phyloP scores from a whole-genome alignment of 2,888 invertebrate species.

The Meandrusa payeni region DNA sequence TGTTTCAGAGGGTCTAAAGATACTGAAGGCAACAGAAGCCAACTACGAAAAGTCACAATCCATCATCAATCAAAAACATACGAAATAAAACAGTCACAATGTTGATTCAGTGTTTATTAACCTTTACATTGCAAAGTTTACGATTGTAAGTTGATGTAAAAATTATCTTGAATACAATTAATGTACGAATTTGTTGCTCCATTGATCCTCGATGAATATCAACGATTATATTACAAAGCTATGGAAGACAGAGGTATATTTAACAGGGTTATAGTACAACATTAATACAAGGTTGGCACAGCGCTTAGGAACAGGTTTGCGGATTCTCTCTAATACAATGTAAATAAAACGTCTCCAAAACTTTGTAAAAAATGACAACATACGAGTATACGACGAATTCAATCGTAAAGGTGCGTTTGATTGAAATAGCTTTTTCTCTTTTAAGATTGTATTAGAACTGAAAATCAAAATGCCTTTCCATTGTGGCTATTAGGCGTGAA shows the following conservation, averaged over 20 bases:
- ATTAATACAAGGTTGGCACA: constrained; percentile 64
- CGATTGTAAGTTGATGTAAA: constrained; percentile 71
- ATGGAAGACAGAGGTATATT: constrained; percentile 73
- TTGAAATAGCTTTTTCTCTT: background rate
- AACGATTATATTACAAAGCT: constrained; percentile 47
- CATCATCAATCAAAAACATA: constrained; percentile 50
- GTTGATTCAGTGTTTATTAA: constrained; percentile 70
- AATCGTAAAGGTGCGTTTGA: constrained; percentile 17
- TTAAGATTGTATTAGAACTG: no score
- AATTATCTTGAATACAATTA: constrained; percentile 63
- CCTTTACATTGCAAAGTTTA: constrained; percentile 61
- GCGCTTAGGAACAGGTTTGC: constrained; percentile 34
- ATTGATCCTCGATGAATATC: constrained; percentile 29
- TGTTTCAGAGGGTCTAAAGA: constrained; percentile 67
- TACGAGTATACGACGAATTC: constrained; percentile 3
- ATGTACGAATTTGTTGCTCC: constrained; percentile 57
- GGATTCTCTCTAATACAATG: constrained; percentile 16
- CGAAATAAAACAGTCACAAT: constrained; percentile 35
- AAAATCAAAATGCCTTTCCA: no score
- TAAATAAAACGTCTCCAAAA: constrained; percentile 30
- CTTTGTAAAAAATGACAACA: constrained; percentile 25
- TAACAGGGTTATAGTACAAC: constrained; percentile 42
- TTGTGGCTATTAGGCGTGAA: no score
- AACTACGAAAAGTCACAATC: constrained; percentile 53
- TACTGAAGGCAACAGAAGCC: constrained; percentile 54